Conservation (phyloP, 2,888 invertebrate species). For the Nemoura dubitans region DNA sequence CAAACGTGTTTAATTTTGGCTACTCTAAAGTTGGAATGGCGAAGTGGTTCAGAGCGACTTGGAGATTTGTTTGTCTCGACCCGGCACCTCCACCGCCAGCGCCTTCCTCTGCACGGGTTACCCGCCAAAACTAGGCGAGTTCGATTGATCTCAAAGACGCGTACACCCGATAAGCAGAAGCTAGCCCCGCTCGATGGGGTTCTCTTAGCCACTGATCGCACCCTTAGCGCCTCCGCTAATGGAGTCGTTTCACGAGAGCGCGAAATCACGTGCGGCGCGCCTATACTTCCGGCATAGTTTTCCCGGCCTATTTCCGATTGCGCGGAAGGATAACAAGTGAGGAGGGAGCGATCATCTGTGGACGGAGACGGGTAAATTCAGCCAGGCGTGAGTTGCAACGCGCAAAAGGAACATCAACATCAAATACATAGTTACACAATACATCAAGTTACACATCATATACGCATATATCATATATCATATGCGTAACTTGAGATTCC, state of each 20-base stretch:
- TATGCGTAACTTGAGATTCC: too few relatives aligned
- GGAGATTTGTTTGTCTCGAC: too few relatives aligned
- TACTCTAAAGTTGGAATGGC: too few relatives aligned
- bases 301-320: conserved; percentile 32
- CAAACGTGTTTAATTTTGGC: too few relatives aligned
- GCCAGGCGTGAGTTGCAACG: neutral
- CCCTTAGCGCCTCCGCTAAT: conserved; percentile 34
- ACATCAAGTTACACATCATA: too few relatives aligned
- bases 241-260: conserved; percentile 34
- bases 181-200: neutral
- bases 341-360: neutral
- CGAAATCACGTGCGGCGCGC: conserved; percentile 38
- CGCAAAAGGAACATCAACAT: neutral
- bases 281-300: conserved; percentile 33
- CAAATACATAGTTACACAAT: too few relatives aligned
- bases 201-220: neutral
- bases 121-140: neutral
- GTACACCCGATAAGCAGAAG: neutral
- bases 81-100: neutral
- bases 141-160: neutral
- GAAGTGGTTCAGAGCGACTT: too few relatives aligned
- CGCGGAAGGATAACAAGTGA: conserved; percentile 21
- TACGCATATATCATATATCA: too few relatives aligned
- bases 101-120: neutral
- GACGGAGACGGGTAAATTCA: neutral